Conservation (phyloP, 2,888 invertebrate genomes). For the Drosophila neonasuta region DNA sequence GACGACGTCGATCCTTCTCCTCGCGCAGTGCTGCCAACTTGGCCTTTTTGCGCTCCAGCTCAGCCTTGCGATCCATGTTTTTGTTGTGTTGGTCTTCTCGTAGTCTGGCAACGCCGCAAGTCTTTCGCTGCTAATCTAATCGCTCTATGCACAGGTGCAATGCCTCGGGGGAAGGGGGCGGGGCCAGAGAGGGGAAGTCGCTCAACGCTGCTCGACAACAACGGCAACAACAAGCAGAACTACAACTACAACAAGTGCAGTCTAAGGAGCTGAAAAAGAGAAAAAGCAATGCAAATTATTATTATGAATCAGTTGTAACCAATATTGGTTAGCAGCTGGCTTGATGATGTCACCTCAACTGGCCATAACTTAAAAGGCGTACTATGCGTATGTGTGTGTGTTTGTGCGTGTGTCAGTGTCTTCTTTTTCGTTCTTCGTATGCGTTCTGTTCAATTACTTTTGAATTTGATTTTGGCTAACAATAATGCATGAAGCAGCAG, state of each 20-base stretch:
- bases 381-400: slow-evolving; percentile 10
- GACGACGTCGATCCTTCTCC: slow-evolving; percentile 92
- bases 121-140: neutral
- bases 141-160: slow-evolving; percentile 10
- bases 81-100: slow-evolving; percentile 12
- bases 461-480: neutral
- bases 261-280: slow-evolving; percentile 24
- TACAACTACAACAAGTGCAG: slow-evolving; percentile 50
- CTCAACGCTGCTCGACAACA: slow-evolving; percentile 8
- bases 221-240: slow-evolving; percentile 32
- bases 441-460: slow-evolving; percentile 15
- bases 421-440: slow-evolving; percentile 3
- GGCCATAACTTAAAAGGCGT: slow-evolving; percentile 50
- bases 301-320: slow-evolving; percentile 47
- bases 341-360: slow-evolving; percentile 69
- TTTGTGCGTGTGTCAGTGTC: slow-evolving; percentile 9
- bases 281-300: neutral
- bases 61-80: slow-evolving; percentile 91
- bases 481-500: slow-evolving; percentile 4
- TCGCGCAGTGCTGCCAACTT: slow-evolving; percentile 94
- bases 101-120: slow-evolving; percentile 28
- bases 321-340: slow-evolving; percentile 55
- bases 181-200: neutral
- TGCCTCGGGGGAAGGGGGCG: slow-evolving; percentile 10
- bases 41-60: slow-evolving; percentile 95